Evolutionary conservation across 2,113 vertebrate species (phyloP), one percentile per base, ranked within the genome.

Genomic region (Phaethon lepturus): DNA sequence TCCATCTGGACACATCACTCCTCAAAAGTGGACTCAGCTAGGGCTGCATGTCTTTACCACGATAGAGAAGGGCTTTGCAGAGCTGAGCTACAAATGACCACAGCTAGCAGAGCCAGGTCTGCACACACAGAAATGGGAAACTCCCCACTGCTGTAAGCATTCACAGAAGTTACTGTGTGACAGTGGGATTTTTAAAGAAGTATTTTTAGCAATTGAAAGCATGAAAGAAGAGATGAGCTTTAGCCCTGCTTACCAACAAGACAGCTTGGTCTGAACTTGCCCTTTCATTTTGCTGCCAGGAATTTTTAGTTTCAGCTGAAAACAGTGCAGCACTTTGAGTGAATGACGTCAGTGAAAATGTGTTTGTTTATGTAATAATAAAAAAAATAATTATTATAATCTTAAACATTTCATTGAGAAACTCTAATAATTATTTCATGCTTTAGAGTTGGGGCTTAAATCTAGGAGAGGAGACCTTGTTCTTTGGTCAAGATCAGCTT

Each of bases 1-100:
- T 18, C 63, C 45, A 78, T 10, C 11, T 2, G 9, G 47, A 81
- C 33, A 60, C 14, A 69, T 6, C 16, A 22, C 15, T 49, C 15
- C 28, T 76, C 42, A 58, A 38, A 33, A 83, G 13, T 0, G 64
- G 42, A 20, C 50, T 59, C 20, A 31, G 50, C 45, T 74, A 35
- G 15, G 1, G 1, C 15, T 0, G 1, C 3, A 0, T 12, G 9
- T n/a, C 74, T 80, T 59, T 8, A 67, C 24, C 11, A 35, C 2
- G 2, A 59, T 0, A 69, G 31, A 74, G 58, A 20, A 94, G 28
- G 10, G n/a, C n/a, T 23, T 49, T 22, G 23, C 24, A 64, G 50
- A 92, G 77, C 53, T 72, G 71, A 78, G 42, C 66, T 40, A 47
- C 35, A 24, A 29, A 17, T 0, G 0, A 53, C 13, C 2, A 1